Percentiles rank a stretch among this genome's conserved stretches.
phyloP scores from a whole-genome alignment of 2,113 vertebrate species.

The Alethe castanea region DNA sequence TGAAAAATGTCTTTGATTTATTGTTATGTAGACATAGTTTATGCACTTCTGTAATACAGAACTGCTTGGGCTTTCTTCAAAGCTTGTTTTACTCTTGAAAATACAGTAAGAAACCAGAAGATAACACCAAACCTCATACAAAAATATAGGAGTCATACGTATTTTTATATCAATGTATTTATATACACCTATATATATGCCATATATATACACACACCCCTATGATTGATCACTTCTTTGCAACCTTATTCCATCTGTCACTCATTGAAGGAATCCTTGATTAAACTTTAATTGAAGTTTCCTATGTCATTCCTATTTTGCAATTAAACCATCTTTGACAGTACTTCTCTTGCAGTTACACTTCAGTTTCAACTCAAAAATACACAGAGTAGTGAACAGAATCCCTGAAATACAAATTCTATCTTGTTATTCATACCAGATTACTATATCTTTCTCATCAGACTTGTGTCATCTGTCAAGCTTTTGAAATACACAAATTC shows the following conservation, averaged over 20 bases:
- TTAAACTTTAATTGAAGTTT: neutral
- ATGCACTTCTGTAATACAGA: neutral
- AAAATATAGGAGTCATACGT: neutral
- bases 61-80: neutral
- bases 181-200: neutral
- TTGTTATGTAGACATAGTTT: neutral
- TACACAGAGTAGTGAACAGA: neutral
- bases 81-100: neutral
- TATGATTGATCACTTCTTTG: neutral
- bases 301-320: neutral
- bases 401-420: slow-evolving; percentile 2
- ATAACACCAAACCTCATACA: neutral
- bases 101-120: neutral
- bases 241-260: neutral
- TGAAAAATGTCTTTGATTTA: neutral
- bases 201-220: neutral
- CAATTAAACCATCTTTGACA: neutral
- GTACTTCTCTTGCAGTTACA: neutral
- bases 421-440: neutral
- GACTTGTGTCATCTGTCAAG: neutral
- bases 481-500: neutral
- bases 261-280: neutral
- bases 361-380: slow-evolving; percentile 37
- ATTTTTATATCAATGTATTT: neutral
- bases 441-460: neutral